Evolutionary conservation across 1,140 invertebrate species (phyloP), one percentile per base, ranked within the genome.

Genomic region (Orius laevigatus): DNA sequence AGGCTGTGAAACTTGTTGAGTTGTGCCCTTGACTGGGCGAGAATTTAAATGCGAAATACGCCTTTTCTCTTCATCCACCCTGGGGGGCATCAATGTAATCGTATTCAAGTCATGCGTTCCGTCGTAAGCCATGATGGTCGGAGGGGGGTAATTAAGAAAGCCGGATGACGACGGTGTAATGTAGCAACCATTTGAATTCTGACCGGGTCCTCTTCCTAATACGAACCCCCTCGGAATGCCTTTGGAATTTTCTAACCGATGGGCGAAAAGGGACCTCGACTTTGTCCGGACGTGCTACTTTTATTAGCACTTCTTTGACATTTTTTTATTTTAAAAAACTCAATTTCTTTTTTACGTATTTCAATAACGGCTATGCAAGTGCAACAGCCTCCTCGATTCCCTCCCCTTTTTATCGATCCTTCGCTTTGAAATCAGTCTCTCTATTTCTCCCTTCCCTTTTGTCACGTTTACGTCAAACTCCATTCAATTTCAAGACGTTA

Each of bases 141-240:
- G 43, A 12, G 32, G 25, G 43, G 43, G 43, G 43, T 45, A 45
- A 45, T 45, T 45, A 45, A 45, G 43, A 45, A 5, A 31, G 43
- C 25, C 25, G 25, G 25, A 25, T 25, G 25, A 25, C 25, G 25
- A 45, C 25, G 43, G 43, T 45, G 25, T 45, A 45, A 45, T 45
- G 43, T 45, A 45, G 19, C 43, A 25, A 32, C 16, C 43, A 45
- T 45, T 45, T 45, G 43, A 45, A 45, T 45, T 45, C 43, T 32
- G 18, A 31, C 43, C 43, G 19, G 11, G 25, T 6, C 40, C 19
- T 32, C n/a, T n/a, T 9, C 14, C 19, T 42, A 14, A 42, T 19
- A 6, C 18, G 14, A 14, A 14, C 40, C 10, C 40, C 12, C 16
- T 42, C 40, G 43, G 20, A 45, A 45, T 45, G 43, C 43, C 15